Conservation (phyloP, 2,888 invertebrate species). For the Lasioglossum morio region DNA sequence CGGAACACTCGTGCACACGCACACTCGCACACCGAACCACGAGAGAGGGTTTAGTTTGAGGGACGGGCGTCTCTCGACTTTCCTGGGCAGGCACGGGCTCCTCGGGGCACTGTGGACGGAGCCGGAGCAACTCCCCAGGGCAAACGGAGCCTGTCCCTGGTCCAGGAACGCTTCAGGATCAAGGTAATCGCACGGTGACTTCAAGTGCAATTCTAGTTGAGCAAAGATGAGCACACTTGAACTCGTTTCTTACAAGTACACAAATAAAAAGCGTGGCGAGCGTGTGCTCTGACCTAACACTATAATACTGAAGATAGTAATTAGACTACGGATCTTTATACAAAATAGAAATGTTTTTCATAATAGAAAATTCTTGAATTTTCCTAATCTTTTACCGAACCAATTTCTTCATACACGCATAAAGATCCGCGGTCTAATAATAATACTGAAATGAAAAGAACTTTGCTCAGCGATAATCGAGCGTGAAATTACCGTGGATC, state of each 20-base stretch:
- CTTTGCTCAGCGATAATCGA: not conserved
- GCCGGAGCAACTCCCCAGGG: not conserved
- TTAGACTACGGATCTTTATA: too few species aligned
- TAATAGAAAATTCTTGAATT: too few species aligned
- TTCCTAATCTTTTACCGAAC: too few species aligned
- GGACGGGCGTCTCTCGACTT: not conserved
- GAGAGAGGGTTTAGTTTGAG: not conserved
- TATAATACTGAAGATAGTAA: too few species aligned
- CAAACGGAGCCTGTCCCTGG: not conserved
- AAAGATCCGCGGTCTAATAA: too few species aligned
- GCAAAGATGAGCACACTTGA: not conserved
- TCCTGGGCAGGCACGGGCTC: not conserved
- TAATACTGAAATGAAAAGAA: not conserved
- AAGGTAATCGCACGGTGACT: not conserved
- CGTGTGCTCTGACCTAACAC: too few species aligned
- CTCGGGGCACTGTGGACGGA: not conserved
- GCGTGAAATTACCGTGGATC: not conserved
- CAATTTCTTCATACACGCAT: too few species aligned
- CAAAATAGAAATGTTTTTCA: too few species aligned
- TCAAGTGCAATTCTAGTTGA: not conserved
- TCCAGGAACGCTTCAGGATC: not conserved
- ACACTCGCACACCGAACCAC: conserved; percentile 49
- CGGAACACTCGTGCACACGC: conserved; percentile 68
- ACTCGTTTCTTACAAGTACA: not conserved
- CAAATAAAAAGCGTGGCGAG: not conserved